Percentiles rank a stretch among this genome's conserved stretches.
Conservation (phyloP, 2,888 invertebrate species). For the Poecilus cupreus region DNA sequence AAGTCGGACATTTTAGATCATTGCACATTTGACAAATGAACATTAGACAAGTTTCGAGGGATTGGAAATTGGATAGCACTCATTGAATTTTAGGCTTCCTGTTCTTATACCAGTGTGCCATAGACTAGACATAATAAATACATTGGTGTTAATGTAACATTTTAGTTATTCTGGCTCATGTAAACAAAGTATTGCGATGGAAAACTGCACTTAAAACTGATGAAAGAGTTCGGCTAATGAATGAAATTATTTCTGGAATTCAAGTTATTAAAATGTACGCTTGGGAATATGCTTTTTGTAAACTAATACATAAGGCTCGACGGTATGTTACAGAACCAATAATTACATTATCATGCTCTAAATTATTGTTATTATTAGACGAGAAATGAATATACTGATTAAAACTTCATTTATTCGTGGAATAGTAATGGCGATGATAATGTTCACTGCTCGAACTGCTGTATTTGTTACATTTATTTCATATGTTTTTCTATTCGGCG, state of each 20-base stretch:
- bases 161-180: conserved; percentile 74
- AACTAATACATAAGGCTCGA: conserved; percentile 76
- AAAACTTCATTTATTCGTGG: conserved; percentile 80
- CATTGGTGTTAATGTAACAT: background rate
- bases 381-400: conserved; percentile 76
- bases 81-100: no score
- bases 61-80: no score
- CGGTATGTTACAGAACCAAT: conserved; percentile 71
- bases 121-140: background rate
- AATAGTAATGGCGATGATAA: conserved; percentile 80
- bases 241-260: conserved; percentile 91
- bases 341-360: background rate
- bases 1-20: background rate
- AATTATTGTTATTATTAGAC: conserved; percentile 62
- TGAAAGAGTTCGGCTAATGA: conserved; percentile 88
- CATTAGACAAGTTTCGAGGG: no score
- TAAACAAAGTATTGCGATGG: conserved; percentile 73
- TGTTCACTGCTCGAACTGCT: conserved; percentile 83
- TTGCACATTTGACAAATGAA: no score
- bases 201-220: conserved; percentile 87
- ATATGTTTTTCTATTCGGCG: conserved; percentile 73
- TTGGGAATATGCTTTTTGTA: conserved; percentile 91
- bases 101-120: background rate
- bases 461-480: conserved; percentile 80
- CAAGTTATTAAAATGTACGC: conserved; percentile 96